A percentile compares a stretch with the other conserved stretches of the same genome.
Conservation (phyloP, 64 coral and sea anemone species). For the Trachythela sp. region DNA sequence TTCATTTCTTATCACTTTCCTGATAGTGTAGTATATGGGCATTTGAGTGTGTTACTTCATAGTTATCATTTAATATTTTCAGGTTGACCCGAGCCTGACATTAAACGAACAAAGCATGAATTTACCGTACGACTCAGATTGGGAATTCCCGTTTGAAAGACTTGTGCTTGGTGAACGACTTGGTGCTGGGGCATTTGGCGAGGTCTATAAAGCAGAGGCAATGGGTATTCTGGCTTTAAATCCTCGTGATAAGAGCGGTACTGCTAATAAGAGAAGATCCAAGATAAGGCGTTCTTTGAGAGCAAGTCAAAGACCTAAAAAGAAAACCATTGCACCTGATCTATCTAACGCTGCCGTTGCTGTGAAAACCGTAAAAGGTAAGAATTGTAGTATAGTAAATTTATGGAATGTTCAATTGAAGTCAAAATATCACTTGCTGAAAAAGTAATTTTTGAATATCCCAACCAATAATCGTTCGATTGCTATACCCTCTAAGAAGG, state of each 20-base stretch:
- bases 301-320: constrained; percentile 35
- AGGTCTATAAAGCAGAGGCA: constrained; percentile 62
- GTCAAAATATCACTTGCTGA: too few species aligned
- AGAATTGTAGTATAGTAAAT: not conserved
- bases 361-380: constrained; percentile 10
- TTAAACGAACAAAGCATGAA: constrained; percentile 61
- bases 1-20: too few species aligned
- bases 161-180: constrained; percentile 40
- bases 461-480: too few species aligned
- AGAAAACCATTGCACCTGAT: not conserved
- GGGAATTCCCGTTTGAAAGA: constrained; percentile 60
- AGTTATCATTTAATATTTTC: not conserved
- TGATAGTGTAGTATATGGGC: too few species aligned
- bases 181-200: constrained; percentile 64
- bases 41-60: not conserved
- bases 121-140: constrained; percentile 62
- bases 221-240: constrained; percentile 61
- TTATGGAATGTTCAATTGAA: too few species aligned
- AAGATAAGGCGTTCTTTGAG: constrained; percentile 51
- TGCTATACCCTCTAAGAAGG: too few species aligned
- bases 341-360: constrained; percentile 52
- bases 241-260: constrained; percentile 57
- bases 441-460: not conserved
- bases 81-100: constrained; percentile 63
- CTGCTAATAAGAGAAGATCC: constrained; percentile 55